Conservation (phyloP, 1,140 invertebrate genomes). For the Coelopa frigida region DNA sequence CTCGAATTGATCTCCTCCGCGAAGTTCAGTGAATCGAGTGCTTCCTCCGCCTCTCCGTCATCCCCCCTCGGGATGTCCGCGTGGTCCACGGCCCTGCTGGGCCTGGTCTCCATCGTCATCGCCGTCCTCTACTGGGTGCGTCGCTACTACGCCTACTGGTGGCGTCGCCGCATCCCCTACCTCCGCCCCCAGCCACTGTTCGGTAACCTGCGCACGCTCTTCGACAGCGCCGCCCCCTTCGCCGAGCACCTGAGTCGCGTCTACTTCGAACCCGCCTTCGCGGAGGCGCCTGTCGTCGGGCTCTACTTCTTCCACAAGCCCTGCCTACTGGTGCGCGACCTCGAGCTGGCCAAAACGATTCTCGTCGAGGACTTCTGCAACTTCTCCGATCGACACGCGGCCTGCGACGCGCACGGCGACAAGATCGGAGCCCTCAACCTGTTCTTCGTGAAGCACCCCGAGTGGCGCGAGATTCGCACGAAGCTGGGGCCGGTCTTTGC, state of each 20-base stretch:
- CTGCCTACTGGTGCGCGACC: conserved; percentile 48
- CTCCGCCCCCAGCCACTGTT: conserved; percentile 33
- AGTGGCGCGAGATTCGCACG: conserved; percentile 50
- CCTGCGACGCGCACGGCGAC: conserved; percentile 29
- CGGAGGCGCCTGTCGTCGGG: conserved; percentile 41
- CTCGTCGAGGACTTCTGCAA: conserved; percentile 48
- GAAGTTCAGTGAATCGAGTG: not conserved
- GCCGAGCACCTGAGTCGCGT: conserved; percentile 32
- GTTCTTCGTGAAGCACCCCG: conserved; percentile 34
- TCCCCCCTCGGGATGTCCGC: not conserved
- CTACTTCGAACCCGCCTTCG: conserved; percentile 32
- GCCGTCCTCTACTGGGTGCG: conserved; percentile 39
- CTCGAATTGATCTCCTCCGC: too few relatives aligned
- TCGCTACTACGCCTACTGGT: conserved; percentile 42
- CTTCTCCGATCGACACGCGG: conserved; percentile 38
- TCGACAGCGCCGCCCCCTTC: conserved; percentile 33
- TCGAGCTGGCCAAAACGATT: conserved; percentile 48
- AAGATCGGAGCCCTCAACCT: conserved; percentile 37
- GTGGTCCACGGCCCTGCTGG: conserved; percentile 21
- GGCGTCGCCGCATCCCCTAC: conserved; percentile 37
- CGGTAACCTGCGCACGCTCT: conserved; percentile 35
- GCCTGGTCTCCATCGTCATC: conserved; percentile 35
- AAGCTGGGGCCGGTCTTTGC: conserved; percentile 51
- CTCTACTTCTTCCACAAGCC: conserved; percentile 47
- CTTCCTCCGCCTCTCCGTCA: not conserved